Conservation (phyloP, 2,797 vertebrate species). For the Neosilurus hyrtlii region DNA sequence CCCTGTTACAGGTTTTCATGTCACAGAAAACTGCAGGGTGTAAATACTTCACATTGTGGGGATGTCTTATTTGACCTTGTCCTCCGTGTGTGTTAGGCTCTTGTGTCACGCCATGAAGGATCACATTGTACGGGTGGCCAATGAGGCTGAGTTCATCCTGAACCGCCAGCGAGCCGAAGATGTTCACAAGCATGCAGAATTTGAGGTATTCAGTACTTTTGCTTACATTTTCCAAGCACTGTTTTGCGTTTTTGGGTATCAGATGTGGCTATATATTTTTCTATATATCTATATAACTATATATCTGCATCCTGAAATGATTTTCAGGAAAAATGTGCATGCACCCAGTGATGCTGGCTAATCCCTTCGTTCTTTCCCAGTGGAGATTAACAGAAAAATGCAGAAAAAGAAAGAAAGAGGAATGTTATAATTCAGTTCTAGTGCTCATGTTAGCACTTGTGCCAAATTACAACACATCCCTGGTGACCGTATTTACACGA, state of each 20-base stretch:
- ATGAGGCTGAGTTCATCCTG: constrained; percentile 97
- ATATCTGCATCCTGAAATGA: neutral
- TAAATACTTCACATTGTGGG: neutral
- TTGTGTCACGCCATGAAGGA: constrained; percentile 98
- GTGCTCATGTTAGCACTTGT: constrained; percentile 49
- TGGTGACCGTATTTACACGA: constrained; percentile 45
- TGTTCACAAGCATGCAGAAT: constrained; percentile 95
- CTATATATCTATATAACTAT: no score
- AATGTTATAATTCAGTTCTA: constrained; percentile 58
- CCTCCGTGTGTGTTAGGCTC: constrained; percentile 71
- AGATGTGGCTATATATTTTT: neutral
- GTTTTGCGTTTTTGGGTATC: neutral
- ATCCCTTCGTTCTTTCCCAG: constrained; percentile 59
- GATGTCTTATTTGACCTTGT: neutral
- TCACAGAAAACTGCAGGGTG: neutral
- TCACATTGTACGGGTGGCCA: constrained; percentile 95
- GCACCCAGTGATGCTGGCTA: constrained; percentile 39
- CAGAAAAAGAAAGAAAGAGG: constrained; percentile 40
- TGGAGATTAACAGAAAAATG: constrained; percentile 56
- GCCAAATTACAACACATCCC: constrained; percentile 41
- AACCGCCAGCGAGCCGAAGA: constrained; percentile 96
- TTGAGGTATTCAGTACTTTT: constrained; percentile 77
- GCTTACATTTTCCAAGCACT: neutral
- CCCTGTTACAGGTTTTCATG: neutral
- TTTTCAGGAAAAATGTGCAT: constrained; percentile 36